Conservation (phyloP, 2,888 invertebrate species). For the Adelognathus sp. region DNA sequence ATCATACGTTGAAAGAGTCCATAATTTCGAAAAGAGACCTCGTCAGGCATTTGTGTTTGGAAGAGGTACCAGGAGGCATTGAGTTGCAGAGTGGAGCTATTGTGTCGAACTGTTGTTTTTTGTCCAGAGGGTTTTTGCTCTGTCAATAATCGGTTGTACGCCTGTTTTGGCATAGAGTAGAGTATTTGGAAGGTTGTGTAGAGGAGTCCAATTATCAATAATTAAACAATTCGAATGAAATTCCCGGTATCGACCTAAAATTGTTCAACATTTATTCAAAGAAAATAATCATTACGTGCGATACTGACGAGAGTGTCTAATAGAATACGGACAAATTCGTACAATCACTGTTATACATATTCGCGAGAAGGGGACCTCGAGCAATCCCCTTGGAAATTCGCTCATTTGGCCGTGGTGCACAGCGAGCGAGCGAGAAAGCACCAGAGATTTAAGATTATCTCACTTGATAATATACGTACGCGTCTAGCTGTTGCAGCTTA, state of each 20-base stretch:
- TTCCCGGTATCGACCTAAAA: no score
- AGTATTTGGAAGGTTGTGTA: no score
- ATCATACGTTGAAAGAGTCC: no score
- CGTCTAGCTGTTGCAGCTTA: constrained; percentile 51
- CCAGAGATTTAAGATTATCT: constrained; percentile 52
- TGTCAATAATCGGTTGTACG: no score
- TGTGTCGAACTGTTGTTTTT: no score
- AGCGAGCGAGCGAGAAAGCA: constrained; percentile 13
- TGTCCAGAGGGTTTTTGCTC: no score
- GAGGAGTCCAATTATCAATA: not conserved
- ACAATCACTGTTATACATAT: constrained; percentile 27
- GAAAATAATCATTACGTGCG: not conserved
- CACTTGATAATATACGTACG: constrained; percentile 55
- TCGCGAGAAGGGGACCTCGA: constrained; percentile 19
- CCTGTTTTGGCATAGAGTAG: no score
- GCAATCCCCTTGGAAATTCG: constrained; percentile 29
- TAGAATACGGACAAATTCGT: not conserved
- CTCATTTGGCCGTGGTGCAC: constrained; percentile 7
- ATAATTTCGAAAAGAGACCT: no score
- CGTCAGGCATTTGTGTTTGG: no score
- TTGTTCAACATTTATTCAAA: not conserved
- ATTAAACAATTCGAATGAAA: not conserved
- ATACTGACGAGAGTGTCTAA: no score
- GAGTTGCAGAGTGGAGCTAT: no score
- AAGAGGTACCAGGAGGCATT: no score